These are phyloP conservation scores for Pampus argenteus DNA, from an alignment of 2,797 vertebrate species.

Conservation along the genomic window DNA sequence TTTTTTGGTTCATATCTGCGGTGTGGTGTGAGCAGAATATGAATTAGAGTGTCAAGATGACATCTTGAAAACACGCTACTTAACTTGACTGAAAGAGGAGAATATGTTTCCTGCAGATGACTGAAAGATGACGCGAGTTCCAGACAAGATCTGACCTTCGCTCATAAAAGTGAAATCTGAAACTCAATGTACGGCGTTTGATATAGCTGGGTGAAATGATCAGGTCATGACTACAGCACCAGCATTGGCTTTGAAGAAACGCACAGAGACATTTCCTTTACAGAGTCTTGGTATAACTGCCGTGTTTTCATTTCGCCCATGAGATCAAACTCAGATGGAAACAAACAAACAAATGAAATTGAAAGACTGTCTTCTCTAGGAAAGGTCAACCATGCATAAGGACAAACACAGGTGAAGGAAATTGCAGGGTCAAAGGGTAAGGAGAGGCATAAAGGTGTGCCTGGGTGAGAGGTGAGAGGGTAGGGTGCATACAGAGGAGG, in stretches of 20 bases:
- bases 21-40: slow-evolving; percentile 49
- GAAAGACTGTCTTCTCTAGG: slow-evolving; percentile 18
- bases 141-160: slow-evolving; percentile 54
- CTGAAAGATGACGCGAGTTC: slow-evolving; percentile 21
- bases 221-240: not conserved
- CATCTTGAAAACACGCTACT: slow-evolving; percentile 53
- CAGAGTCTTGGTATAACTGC: not conserved
- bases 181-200: not conserved
- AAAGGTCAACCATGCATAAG: slow-evolving; percentile 56
- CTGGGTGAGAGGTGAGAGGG: slow-evolving; percentile 67
- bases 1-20: slow-evolving; percentile 47
- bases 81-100: slow-evolving; percentile 51
- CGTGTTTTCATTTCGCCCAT: slow-evolving; percentile 20
- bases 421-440: slow-evolving; percentile 56
- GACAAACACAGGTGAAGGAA: slow-evolving; percentile 62
- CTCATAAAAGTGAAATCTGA: slow-evolving; percentile 19
- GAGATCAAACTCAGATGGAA: slow-evolving; percentile 35
- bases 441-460: slow-evolving; percentile 27
- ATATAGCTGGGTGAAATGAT: slow-evolving; percentile 3
- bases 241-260: not conserved
- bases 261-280: not conserved
- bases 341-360: slow-evolving; percentile 36
- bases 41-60: slow-evolving; percentile 48
- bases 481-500: slow-evolving; percentile 37
- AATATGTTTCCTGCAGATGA: slow-evolving; percentile 46